phyloP scores from a whole-genome alignment of 2,797 vertebrate genomes.

The Eupleurogrammus muticus region DNA sequence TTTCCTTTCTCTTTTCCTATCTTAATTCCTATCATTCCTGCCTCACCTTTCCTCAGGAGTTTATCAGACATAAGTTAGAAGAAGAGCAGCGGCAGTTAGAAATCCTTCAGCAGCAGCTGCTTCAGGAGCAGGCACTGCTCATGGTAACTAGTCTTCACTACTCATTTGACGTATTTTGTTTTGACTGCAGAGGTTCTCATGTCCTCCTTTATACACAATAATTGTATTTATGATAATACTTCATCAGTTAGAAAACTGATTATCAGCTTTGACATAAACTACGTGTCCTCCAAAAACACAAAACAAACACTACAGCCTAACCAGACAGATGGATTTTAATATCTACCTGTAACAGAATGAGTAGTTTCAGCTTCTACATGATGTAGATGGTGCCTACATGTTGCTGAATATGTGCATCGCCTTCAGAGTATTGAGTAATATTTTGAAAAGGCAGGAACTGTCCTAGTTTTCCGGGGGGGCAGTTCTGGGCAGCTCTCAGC shows the following conservation, averaged over 20 bases:
- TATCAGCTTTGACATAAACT: constrained; percentile 7
- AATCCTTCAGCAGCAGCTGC: constrained; percentile 96
- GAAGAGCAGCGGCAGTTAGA: constrained; percentile 96
- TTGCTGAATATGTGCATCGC: constrained; percentile 13
- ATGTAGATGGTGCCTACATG: constrained; percentile 3
- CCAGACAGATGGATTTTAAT: constrained; percentile 5
- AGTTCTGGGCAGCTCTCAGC: constrained; percentile 28
- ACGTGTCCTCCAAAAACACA: background rate
- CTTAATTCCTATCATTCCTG: constrained; percentile 45
- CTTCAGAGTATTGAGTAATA: constrained; percentile 19
- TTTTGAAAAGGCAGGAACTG: constrained; percentile 35
- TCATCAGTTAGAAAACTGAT: constrained; percentile 9
- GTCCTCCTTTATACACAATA: background rate
- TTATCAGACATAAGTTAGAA: constrained; percentile 96
- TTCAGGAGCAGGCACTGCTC: constrained; percentile 95
- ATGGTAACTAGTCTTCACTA: constrained; percentile 86
- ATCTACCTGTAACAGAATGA: constrained; percentile 4
- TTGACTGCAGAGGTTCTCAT: constrained; percentile 27
- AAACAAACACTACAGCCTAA: constrained; percentile 13
- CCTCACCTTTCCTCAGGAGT: constrained; percentile 86
- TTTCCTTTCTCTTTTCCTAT: constrained; percentile 48
- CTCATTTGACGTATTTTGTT: constrained; percentile 35
- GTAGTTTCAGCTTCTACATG: background rate
- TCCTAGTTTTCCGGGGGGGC: constrained; percentile 44
- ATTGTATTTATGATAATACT: background rate